Percentiles rank a stretch among this genome's conserved stretches.
These are phyloP conservation scores for Chloroclystis v-ata DNA, from an alignment of 2,888 invertebrate species.

Conservation along the genomic window DNA sequence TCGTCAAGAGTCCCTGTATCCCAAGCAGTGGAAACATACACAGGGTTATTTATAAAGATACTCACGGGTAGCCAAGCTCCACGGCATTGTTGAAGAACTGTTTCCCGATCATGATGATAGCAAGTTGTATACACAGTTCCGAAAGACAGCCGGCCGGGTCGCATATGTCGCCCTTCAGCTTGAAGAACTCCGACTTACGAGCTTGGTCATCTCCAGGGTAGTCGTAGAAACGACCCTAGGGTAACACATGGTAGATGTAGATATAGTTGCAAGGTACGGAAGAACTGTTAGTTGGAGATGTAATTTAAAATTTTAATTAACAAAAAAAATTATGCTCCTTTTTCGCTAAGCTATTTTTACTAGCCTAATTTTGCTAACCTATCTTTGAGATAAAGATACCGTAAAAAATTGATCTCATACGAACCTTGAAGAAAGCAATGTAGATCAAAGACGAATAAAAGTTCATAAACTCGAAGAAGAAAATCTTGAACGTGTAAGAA, in stretches of 20 bases:
- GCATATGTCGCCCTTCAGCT: constrained; percentile 90
- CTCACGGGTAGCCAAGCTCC: constrained; percentile 93
- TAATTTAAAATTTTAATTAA: too few species aligned
- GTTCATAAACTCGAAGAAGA: constrained; percentile 98
- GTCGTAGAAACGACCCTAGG: constrained; percentile 90
- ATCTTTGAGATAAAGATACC: too few species aligned
- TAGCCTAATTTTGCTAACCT: too few species aligned
- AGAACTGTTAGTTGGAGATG: too few species aligned
- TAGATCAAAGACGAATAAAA: constrained; percentile 99
- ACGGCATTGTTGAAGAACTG: constrained; percentile 95
- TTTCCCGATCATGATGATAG: constrained; percentile 97
- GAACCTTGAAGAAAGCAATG: constrained; percentile 97
- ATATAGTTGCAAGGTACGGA: too few species aligned
- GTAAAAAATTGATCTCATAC: not conserved
- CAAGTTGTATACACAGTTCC: constrained; percentile 92
- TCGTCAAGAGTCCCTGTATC: too few species aligned
- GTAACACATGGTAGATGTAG: too few species aligned
- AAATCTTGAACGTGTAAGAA: constrained; percentile 98
- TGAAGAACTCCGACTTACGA: constrained; percentile 84
- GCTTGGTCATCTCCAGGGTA: constrained; percentile 90
- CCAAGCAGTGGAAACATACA: too few species aligned
- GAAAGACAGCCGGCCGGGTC: constrained; percentile 96
- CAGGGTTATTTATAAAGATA: too few species aligned
- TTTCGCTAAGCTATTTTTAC: too few species aligned
- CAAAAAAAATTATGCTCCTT: too few species aligned